Conservation (phyloP, 2,888 invertebrate genomes). For the Xanthia icteritia region DNA sequence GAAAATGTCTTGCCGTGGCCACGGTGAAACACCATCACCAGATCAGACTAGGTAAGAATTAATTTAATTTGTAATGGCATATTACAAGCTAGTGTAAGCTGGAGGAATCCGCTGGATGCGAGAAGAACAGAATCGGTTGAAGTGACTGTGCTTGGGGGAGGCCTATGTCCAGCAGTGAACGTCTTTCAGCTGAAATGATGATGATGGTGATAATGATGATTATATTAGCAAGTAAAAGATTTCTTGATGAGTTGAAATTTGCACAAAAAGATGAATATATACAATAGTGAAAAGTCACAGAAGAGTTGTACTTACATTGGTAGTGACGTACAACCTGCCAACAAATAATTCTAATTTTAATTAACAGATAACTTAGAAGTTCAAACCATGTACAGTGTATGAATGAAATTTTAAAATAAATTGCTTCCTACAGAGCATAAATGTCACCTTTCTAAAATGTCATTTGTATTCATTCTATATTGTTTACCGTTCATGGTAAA, state of each 20-base stretch:
- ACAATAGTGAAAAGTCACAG: background rate
- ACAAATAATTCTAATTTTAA: slow-evolving; percentile 8
- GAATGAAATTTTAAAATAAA: background rate
- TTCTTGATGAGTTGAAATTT: background rate
- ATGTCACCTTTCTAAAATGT: background rate
- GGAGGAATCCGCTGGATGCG: no score
- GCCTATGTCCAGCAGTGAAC: no score
- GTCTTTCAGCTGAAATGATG: no score
- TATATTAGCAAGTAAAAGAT: background rate
- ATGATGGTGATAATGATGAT: no score
- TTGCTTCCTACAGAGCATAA: background rate
- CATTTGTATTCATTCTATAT: background rate
- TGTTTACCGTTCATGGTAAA: background rate
- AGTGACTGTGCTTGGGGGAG: no score
- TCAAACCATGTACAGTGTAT: background rate
- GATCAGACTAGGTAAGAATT: slow-evolving; percentile 93
- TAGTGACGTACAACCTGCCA: slow-evolving; percentile 23
- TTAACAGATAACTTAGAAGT: background rate
- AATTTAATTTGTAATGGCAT: background rate
- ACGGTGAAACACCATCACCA: slow-evolving; percentile 96
- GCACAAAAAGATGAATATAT: background rate
- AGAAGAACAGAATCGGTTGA: no score
- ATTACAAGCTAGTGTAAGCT: background rate
- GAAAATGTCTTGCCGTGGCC: slow-evolving; percentile 97
- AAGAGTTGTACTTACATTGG: slow-evolving; percentile 19